Conservation (phyloP, 2,797 vertebrate genomes). For the Syndactyla subalaris region DNA sequence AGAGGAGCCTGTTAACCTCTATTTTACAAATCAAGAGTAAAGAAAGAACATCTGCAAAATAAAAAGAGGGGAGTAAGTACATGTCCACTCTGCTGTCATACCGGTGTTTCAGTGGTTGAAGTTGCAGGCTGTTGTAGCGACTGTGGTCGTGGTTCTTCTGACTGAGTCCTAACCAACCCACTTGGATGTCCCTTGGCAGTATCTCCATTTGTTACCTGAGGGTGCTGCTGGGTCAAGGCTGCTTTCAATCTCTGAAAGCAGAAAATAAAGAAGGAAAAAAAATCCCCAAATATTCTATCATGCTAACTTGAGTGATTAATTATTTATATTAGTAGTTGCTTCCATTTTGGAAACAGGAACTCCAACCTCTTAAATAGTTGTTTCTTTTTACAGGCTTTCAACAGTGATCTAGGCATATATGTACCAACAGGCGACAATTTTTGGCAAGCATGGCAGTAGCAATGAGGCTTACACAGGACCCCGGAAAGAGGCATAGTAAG, state of each 20-base stretch:
- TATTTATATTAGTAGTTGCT: neutral
- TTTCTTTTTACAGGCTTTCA: neutral
- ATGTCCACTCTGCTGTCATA: conserved; percentile 58
- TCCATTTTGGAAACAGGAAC: neutral
- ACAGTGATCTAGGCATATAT: neutral
- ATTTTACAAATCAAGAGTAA: neutral
- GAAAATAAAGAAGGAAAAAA: neutral
- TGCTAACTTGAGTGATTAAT: neutral
- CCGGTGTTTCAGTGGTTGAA: conserved; percentile 97
- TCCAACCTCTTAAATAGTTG: neutral
- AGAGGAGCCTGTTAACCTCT: neutral
- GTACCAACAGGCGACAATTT: neutral
- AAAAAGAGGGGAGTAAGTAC: neutral
- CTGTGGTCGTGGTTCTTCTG: conserved; percentile 87
- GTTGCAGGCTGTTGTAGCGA: conserved; percentile 95
- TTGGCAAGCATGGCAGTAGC: neutral
- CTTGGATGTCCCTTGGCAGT: conserved; percentile 87
- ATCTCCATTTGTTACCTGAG: conserved; percentile 95
- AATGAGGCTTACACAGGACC: neutral
- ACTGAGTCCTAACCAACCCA: conserved; percentile 81
- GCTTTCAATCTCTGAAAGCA: conserved; percentile 87
- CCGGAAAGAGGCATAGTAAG: neutral
- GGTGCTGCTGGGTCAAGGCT: conserved; percentile 90
- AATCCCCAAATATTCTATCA: neutral
- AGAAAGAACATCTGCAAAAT: neutral